Evolutionary conservation across 2,113 vertebrate genomes (phyloP), one percentile per base, ranked within the genome.

Genomic region (Myotis davidii): DNA sequence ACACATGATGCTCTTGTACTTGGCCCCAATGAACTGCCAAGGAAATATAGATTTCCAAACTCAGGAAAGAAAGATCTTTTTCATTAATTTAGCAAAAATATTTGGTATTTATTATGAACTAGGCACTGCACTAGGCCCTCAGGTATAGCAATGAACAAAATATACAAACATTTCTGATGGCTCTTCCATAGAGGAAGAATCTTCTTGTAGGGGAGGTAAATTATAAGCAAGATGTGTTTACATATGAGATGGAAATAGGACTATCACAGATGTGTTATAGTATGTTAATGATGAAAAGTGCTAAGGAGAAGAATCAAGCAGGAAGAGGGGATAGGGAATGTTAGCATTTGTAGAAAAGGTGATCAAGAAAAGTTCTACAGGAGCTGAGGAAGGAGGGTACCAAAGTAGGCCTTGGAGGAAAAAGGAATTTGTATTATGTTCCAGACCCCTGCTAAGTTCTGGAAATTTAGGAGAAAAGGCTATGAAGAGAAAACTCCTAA

Each of bases 41-140:
- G 14, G 64, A 65, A n/a, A 78, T n/a, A 78, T n/a, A 54, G 5
- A 42, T 56, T 59, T 70, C 27, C 20, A 64, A 20, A 34, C 64
- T 67, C 13, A 32, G 45, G 29, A 79, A 6, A 2, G 13, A 9
- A 74, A 84, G 21, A 3, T 74, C 27, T 79, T 77, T 84, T 74
- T 90, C 10, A 50, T 50, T 50, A 17, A 42, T 32, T 88, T 67
- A 88, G 8, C n/a, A 84, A 78, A 86, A 76, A 54, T 69, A 69
- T 83, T 82, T 83, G 23, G 23, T 29, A 65, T 25, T 91, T 86
- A 34, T 79, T 84, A 45, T 23, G 34, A 37, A 37, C 9, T 12
- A 81, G 39, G 42, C 11, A 81, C 25, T 76, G 20, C 12, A 34
- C 3, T 67, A 61, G 83, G 21, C 2, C 25, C 54, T 69, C 42